Evolutionary conservation across 2,888 invertebrate species (phyloP).

Genomic region (Caenorhabditis angaria): DNA sequence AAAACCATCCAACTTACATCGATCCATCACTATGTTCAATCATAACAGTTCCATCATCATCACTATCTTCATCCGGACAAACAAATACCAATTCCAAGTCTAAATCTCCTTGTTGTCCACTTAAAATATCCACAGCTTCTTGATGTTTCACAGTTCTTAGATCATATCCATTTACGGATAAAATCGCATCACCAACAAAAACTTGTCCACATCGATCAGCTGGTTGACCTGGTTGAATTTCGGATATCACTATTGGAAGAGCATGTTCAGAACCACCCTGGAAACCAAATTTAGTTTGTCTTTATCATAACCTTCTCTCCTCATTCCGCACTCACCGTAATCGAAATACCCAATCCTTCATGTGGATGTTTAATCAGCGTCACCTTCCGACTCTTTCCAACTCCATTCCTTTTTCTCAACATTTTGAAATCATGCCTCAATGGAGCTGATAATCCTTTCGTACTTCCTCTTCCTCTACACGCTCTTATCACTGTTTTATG

Average conservation of each 20-base stretch:
- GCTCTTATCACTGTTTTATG: constrained; percentile 82
- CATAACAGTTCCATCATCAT: constrained; percentile 73
- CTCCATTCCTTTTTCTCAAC: constrained; percentile 71
- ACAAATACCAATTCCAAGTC: constrained; percentile 83
- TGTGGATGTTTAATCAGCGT: constrained; percentile 81
- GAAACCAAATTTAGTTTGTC: constrained; percentile 13
- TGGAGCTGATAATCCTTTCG: constrained; percentile 56
- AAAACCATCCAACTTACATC: constrained; percentile 56
- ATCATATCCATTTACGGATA: constrained; percentile 83
- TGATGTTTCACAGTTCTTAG: constrained; percentile 83
- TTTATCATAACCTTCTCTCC: no score
- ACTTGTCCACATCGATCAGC: constrained; percentile 79
- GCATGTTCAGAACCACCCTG: constrained; percentile 88
- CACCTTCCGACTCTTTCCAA: constrained; percentile 76
- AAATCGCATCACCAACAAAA: constrained; percentile 85
- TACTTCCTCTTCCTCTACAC: constrained; percentile 72
- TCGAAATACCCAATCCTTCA: constrained; percentile 85
- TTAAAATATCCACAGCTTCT: constrained; percentile 84
- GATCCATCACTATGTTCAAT: constrained; percentile 66
- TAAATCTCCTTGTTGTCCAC: constrained; percentile 81
- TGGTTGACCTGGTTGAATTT: constrained; percentile 82
- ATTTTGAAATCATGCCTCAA: constrained; percentile 42
- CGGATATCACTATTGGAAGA: constrained; percentile 83
- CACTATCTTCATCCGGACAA: constrained; percentile 79
- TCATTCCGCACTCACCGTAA: constrained; percentile 81